These are phyloP conservation scores for Athene noctua DNA, from an alignment of 2,113 vertebrate species.

Conservation along the genomic window DNA sequence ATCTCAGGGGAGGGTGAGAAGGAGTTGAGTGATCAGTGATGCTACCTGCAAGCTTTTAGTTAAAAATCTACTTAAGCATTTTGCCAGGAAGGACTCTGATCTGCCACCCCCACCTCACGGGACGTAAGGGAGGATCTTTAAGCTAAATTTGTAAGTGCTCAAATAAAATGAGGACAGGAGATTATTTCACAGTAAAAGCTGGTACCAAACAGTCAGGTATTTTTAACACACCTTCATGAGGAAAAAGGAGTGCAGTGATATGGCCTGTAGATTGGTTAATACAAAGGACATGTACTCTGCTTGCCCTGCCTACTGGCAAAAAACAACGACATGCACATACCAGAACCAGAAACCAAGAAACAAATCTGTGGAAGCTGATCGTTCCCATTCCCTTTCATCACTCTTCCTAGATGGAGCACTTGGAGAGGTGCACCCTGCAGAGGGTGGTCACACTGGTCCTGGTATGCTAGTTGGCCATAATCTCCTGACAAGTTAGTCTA, in stretches of 20 bases:
- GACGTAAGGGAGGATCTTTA: not conserved
- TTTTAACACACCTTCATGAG: not conserved
- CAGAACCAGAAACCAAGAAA: not conserved
- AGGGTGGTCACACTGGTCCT: not conserved
- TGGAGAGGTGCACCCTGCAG: not conserved
- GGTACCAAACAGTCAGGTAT: not conserved
- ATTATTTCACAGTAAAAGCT: not conserved
- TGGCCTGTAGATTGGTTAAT: accelerated
- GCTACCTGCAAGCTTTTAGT: not conserved
- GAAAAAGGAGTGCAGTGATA: not conserved
- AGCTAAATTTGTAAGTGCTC: not conserved
- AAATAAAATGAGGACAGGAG: not conserved
- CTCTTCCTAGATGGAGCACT: not conserved
- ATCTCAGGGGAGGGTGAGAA: not conserved
- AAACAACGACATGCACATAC: accelerated
- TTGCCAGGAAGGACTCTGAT: not conserved
- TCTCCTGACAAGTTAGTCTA: not conserved
- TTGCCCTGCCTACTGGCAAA: not conserved
- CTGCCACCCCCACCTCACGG: not conserved
- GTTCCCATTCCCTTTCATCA: not conserved
- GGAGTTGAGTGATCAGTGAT: not conserved
- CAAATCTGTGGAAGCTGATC: not conserved
- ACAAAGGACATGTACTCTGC: not conserved
- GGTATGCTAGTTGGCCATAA: not conserved
- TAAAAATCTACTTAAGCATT: not conserved